Conservation (phyloP, 2,113 vertebrate species). For the Monarcha castaneiventris region DNA sequence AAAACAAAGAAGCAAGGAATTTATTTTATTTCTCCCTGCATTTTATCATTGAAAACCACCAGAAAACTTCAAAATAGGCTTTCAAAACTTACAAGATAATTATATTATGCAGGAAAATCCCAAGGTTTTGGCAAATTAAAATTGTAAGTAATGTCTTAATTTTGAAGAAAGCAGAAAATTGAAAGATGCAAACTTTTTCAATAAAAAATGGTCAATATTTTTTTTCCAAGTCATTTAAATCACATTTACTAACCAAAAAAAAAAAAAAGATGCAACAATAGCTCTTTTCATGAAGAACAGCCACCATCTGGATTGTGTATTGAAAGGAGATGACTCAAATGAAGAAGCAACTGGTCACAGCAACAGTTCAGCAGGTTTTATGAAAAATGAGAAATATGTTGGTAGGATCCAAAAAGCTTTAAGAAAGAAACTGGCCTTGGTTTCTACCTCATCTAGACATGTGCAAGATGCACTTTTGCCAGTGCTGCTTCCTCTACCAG, state of each 20-base stretch:
- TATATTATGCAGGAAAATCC: not conserved
- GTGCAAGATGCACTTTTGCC: not conserved
- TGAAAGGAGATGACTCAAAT: not conserved
- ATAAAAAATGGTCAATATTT: not conserved
- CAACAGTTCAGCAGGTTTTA: constrained; percentile 21
- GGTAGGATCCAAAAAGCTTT: not conserved
- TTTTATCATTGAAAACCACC: not conserved
- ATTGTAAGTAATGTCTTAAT: not conserved
- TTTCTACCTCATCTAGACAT: not conserved
- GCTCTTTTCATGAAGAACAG: not conserved
- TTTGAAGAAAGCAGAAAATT: not conserved
- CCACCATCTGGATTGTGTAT: not conserved
- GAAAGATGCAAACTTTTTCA: not conserved
- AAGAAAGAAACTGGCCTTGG: not conserved
- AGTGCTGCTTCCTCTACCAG: not conserved
- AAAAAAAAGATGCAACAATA: not conserved
- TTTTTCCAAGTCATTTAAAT: not conserved
- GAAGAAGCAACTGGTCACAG: constrained; percentile 14
- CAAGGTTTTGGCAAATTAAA: not conserved
- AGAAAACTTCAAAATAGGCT: not conserved
- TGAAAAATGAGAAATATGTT: constrained; percentile 11
- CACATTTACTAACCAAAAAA: not conserved
- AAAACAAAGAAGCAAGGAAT: not conserved
- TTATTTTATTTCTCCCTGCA: not conserved
- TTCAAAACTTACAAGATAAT: not conserved